Conservation (phyloP, 37 sponge, comb jelly and placozoan genomes). For the Mnemiopsis leidyi region DNA sequence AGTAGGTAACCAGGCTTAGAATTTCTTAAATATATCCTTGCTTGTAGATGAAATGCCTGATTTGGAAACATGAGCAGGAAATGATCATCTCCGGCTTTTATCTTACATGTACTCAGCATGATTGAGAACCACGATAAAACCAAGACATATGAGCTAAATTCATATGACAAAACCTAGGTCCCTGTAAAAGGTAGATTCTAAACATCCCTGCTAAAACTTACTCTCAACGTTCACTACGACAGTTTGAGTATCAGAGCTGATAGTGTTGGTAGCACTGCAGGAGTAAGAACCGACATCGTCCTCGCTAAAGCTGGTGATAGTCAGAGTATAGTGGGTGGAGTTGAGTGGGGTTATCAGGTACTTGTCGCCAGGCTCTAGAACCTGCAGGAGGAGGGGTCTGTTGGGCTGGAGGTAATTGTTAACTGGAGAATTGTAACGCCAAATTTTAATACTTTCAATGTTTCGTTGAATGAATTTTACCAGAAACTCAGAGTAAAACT, state of each 20-base stretch:
- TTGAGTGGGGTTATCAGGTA: not conserved
- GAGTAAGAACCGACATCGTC: conserved; percentile 13
- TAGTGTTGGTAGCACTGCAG: conserved; percentile 33
- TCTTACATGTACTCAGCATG: no score
- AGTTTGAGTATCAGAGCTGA: not conserved
- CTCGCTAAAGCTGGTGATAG: not conserved
- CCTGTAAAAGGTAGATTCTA: no score
- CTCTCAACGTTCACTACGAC: not conserved
- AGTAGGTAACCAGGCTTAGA: no score
- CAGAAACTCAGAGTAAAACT: not conserved
- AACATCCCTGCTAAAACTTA: no score
- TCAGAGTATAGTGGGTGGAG: not conserved
- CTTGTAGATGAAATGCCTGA: no score
- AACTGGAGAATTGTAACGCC: not conserved
- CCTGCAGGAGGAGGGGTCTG: conserved; percentile 17
- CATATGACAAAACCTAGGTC: no score
- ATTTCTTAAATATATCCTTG: no score
- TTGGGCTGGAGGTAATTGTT: not conserved
- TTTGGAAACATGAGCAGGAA: no score
- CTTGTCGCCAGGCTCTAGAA: not conserved
- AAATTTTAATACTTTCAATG: not conserved
- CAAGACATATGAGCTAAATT: no score
- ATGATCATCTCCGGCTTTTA: no score
- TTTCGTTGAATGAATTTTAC: not conserved
- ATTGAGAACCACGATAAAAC: no score